Evolutionary conservation across 1,140 invertebrate species (phyloP), one percentile per base, ranked within the genome.

Genomic region (Drosophila simulans): DNA sequence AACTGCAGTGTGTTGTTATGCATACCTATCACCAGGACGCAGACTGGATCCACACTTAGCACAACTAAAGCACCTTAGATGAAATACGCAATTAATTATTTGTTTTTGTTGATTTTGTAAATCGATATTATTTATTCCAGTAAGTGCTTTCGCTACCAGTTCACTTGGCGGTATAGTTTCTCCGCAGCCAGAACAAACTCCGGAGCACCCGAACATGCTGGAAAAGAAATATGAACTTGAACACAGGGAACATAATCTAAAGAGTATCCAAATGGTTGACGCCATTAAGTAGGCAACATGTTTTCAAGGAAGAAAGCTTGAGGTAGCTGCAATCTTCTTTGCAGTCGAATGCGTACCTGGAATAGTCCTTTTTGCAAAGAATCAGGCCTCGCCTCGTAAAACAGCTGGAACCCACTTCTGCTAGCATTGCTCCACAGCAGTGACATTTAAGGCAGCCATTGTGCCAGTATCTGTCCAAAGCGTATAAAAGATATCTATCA

Each of bases 51-150:
- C 95, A 92, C 97, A 98, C 92, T 98, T 98, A 92, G 96, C 97
- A 94, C 97, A 98, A 72, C 95, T 95, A 94, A 98, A 98, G 93
- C 97, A 98, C 94, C 97, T 97, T 93, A 97, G 94, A 94, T 98
- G 97, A 95, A 98, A 98, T 83, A 98, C 97, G 93, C 85, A 91
- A 80, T 91, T 88, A 62, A 90, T 81, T 78, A 91, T 90, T 91
- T 90, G 81, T 77, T 91, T 79, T 83, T 85, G 81, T 78, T 91
- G 85, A 83, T 83, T 86, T 91, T 89, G 89, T 80, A 88, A 77
- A 78, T 91, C 94, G 93, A 74, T 92, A 93, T 81, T 93, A 91
- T 91, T 84, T 74, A 77, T 80, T 73, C 80, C 88, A 86, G 86
- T 90, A 60, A 86, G 95, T 79, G 96, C 95, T 92, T 96, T 94